A percentile compares a stretch with the other conserved stretches of the same genome.
phyloP scores from a whole-genome alignment of 2,113 vertebrate genomes.

The Chaenocephalus aceratus region DNA sequence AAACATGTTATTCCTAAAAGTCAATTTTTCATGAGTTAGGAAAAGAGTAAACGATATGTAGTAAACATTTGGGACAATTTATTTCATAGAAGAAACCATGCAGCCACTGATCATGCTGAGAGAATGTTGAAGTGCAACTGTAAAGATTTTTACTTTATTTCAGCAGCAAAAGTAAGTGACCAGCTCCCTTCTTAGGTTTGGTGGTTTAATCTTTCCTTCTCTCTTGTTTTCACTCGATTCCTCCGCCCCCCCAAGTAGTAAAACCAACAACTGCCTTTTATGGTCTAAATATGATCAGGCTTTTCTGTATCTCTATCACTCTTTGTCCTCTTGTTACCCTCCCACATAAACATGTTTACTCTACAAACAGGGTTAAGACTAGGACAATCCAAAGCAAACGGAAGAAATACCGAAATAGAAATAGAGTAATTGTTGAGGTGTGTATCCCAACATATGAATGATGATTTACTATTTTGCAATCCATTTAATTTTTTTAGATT shows the following conservation, averaged over 20 bases:
- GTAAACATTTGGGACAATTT: too few species aligned
- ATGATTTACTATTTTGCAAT: neutral
- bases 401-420: neutral
- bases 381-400: neutral
- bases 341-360: neutral
- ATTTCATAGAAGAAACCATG: too few species aligned
- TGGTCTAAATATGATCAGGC: neutral
- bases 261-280: conserved; percentile 7
- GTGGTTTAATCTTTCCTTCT: neutral
- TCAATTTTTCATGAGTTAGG: too few species aligned
- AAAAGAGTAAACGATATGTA: too few species aligned
- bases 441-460: neutral
- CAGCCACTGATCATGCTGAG: neutral
- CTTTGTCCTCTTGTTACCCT: neutral
- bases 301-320: neutral
- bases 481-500: neutral
- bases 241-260: neutral
- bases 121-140: neutral
- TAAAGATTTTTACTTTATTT: neutral
- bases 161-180: neutral
- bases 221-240: neutral
- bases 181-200: neutral
- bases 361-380: neutral
- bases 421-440: neutral
- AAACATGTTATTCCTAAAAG: too few species aligned